Evolutionary conservation across 2,888 invertebrate genomes (phyloP).

Genomic region (Kryphioiulus occultus): DNA sequence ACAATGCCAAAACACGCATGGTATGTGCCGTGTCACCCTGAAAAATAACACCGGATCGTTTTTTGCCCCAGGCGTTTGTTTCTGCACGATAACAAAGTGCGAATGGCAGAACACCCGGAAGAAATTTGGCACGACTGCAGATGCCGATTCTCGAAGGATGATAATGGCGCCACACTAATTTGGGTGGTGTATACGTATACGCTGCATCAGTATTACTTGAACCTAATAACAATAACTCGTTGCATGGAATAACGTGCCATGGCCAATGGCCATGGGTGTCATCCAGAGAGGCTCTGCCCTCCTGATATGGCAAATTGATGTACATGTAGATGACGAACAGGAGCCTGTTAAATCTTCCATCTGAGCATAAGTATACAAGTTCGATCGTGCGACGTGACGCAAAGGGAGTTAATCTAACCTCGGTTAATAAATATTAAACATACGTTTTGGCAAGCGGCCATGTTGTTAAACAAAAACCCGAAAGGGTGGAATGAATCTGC

Average conservation of each 20-base stretch:
- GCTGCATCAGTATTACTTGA: neutral
- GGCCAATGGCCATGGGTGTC: neutral
- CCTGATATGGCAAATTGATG: neutral
- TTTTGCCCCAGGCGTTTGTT: neutral
- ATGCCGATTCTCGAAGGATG: neutral
- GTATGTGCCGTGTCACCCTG: neutral
- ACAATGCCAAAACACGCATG: too few relatives aligned
- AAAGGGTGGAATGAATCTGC: neutral
- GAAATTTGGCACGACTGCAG: neutral
- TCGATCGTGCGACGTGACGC: slow-evolving; percentile 4
- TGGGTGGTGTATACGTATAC: neutral
- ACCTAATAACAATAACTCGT: neutral
- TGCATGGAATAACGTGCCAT: too few relatives aligned
- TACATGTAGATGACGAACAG: neutral
- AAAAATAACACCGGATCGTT: neutral
- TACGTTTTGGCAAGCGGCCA: slow-evolving; percentile 33
- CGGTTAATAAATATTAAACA: slow-evolving; percentile 43
- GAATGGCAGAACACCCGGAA: neutral
- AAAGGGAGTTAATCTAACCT: neutral
- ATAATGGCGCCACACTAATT: neutral
- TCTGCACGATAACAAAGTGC: neutral
- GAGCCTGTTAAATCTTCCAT: slow-evolving; percentile 33
- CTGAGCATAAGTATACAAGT: neutral
- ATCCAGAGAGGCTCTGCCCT: neutral
- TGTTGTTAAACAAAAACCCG: neutral